Percentiles rank a stretch among this genome's conserved stretches.
phyloP scores from a whole-genome alignment of 2,888 invertebrate species.

The Sialis lutaria region DNA sequence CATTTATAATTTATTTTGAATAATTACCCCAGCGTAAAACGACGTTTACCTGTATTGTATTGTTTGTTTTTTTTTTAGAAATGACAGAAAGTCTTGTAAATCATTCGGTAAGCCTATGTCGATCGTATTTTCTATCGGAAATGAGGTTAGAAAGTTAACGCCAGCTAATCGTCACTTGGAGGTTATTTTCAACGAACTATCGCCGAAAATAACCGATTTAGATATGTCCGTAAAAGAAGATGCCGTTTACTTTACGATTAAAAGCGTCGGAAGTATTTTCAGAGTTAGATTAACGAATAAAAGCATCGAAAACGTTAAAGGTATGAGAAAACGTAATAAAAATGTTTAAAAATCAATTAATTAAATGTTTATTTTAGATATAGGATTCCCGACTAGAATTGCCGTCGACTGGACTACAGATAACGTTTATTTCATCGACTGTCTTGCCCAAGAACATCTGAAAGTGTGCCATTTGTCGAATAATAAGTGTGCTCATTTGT shows the following conservation, averaged over 20 bases:
- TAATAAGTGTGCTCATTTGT: constrained; percentile 35
- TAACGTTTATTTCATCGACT: constrained; percentile 44
- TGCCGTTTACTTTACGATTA: constrained; percentile 30
- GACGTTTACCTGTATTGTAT: too few species aligned
- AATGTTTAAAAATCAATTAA: constrained; percentile 20
- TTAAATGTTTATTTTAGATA: constrained; percentile 21
- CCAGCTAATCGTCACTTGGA: constrained; percentile 19
- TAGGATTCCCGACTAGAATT: constrained; percentile 35
- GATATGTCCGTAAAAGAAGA: constrained; percentile 29
- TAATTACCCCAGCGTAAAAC: too few species aligned
- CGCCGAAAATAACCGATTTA: constrained; percentile 31
- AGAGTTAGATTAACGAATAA: constrained; percentile 17
- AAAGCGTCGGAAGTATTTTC: constrained; percentile 25
- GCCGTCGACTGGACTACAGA: constrained; percentile 59
- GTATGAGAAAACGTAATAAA: background rate
- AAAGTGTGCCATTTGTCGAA: constrained; percentile 36
- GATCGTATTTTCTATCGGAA: constrained; percentile 33
- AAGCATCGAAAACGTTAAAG: constrained; percentile 7
- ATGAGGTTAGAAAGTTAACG: constrained; percentile 35
- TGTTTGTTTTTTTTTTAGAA: constrained; percentile 19
- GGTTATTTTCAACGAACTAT: constrained; percentile 25
- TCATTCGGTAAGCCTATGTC: constrained; percentile 35
- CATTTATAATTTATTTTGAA: too few species aligned
- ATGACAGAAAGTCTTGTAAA: constrained; percentile 49
- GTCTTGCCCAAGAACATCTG: constrained; percentile 14